Evolutionary conservation across 2,888 invertebrate species (phyloP).

Genomic region (Odontomyia ornata): DNA sequence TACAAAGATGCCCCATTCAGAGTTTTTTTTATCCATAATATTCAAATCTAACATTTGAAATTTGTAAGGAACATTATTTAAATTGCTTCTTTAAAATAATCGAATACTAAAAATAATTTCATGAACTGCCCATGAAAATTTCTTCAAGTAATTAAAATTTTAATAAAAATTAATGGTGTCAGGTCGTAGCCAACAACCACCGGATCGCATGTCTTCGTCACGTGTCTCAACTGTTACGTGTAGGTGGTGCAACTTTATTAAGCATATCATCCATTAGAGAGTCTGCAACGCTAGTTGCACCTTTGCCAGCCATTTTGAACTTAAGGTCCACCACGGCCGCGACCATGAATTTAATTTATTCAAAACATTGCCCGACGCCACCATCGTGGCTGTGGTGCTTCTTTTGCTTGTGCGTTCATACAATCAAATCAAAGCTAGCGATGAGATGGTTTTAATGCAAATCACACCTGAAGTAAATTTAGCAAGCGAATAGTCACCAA

Average conservation of each 20-base stretch:
- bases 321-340: neutral
- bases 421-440: slow-evolving; percentile 24
- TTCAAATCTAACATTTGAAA: no score
- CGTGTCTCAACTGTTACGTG: slow-evolving; percentile 21
- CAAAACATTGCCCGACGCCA: slow-evolving; percentile 20
- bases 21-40: no score
- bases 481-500: neutral
- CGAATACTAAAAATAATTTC: no score
- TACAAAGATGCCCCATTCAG: no score
- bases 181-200: no score
- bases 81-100: no score
- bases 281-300: slow-evolving; percentile 8
- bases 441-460: slow-evolving; percentile 18
- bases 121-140: no score
- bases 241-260: slow-evolving; percentile 11
- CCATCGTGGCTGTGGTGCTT: neutral
- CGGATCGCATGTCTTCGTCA: neutral
- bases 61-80: no score
- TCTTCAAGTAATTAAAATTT: no score
- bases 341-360: slow-evolving; percentile 20
- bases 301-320: neutral
- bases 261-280: slow-evolving; percentile 14
- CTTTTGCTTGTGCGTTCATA: neutral
- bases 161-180: no score
- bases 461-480: slow-evolving; percentile 35